Percentiles rank a stretch among this genome's conserved stretches.
Conservation (phyloP, 2,888 invertebrate species). For the Crematogaster levior region DNA sequence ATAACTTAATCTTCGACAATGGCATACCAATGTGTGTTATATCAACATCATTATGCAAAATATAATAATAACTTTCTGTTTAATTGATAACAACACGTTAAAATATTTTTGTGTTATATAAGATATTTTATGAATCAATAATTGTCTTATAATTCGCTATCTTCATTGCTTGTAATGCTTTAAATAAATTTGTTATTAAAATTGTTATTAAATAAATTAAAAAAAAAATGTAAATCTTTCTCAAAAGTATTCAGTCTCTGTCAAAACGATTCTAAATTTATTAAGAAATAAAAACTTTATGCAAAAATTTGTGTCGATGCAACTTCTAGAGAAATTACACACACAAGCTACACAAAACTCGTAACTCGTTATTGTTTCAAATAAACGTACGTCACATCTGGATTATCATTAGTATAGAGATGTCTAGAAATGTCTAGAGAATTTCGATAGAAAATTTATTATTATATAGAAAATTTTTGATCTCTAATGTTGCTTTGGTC, state of each 20-base stretch:
- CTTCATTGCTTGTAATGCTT: not conserved
- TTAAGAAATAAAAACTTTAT: not conserved
- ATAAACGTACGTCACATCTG: constrained; percentile 27
- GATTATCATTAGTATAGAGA: constrained; percentile 50
- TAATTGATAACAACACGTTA: constrained; percentile 43
- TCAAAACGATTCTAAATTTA: not conserved
- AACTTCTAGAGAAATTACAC: constrained; percentile 14
- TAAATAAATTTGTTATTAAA: not conserved
- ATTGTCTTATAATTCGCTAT: constrained; percentile 8
- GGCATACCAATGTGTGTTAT: constrained; percentile 17
- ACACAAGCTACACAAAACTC: not conserved
- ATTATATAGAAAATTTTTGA: constrained; percentile 59
- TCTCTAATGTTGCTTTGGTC: constrained; percentile 54
- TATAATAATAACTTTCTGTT: constrained; percentile 33
- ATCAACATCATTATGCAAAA: constrained; percentile 36
- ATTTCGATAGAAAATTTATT: constrained; percentile 70
- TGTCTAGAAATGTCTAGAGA: constrained; percentile 57
- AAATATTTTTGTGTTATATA: constrained; percentile 14
- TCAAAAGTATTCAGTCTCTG: not conserved
- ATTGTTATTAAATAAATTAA: no score
- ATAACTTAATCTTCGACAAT: constrained; percentile 35
- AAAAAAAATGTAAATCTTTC: not conserved
- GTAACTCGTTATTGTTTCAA: not conserved
- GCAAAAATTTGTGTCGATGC: not conserved
- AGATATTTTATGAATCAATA: constrained; percentile 27